Percentiles rank a stretch among this genome's conserved stretches.
Conservation (phyloP, 2,797 vertebrate species). For the Valencia hispanica region DNA sequence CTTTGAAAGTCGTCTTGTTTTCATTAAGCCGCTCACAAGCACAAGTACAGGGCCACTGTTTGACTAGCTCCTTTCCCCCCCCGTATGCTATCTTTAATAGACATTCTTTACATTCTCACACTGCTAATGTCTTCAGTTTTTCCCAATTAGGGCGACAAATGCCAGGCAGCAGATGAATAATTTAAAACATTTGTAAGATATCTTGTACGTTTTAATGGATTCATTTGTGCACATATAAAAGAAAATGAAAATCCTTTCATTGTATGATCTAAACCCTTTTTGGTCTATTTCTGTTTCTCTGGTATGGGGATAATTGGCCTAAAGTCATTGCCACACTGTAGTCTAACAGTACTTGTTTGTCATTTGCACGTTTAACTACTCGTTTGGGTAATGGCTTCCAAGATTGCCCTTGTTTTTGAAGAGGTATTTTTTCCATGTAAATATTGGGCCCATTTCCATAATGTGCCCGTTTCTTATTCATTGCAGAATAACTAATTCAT, state of each 20-base stretch:
- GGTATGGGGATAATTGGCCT: conserved; percentile 75
- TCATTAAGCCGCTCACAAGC: conserved; percentile 76
- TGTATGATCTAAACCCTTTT: conserved; percentile 50
- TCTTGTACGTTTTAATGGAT: conserved; percentile 73
- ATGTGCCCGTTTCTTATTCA: conserved; percentile 76
- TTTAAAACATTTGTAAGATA: conserved; percentile 75
- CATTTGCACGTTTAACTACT: conserved; percentile 80
- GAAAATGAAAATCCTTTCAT: conserved; percentile 50
- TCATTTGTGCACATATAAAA: conserved; percentile 66
- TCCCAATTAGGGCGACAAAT: conserved; percentile 66
- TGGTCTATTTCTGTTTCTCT: conserved; percentile 34
- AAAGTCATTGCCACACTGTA: conserved; percentile 68
- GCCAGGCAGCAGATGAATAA: conserved; percentile 70
- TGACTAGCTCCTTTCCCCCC: conserved; percentile 53
- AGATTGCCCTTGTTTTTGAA: conserved; percentile 75
- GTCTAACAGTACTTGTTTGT: conserved; percentile 76
- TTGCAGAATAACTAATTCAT: conserved; percentile 76
- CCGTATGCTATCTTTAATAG: conserved; percentile 70
- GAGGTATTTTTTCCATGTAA: conserved; percentile 78
- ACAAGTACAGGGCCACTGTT: conserved; percentile 61
- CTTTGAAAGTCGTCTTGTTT: conserved; percentile 83
- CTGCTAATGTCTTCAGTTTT: conserved; percentile 69
- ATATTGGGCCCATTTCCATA: conserved; percentile 82
- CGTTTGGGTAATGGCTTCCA: conserved; percentile 81
- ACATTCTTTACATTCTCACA: conserved; percentile 66